Evolutionary conservation across 2,888 invertebrate species (phyloP).

Genomic region (Odiellus spinosus): DNA sequence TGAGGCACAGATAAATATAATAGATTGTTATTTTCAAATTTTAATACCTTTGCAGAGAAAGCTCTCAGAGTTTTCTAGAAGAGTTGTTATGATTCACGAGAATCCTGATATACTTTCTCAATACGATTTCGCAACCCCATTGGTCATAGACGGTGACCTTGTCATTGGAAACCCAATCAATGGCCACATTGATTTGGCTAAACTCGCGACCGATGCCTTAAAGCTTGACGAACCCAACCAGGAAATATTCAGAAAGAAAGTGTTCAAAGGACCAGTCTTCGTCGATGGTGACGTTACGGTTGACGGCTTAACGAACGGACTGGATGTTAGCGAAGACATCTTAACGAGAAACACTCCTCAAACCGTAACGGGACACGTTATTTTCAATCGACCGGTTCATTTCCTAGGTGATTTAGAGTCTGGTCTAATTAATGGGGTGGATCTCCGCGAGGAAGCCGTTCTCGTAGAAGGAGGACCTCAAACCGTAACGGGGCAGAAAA

Average conservation of each 20-base stretch:
- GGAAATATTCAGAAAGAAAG: conserved; percentile 2
- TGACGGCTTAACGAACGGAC: conserved; percentile 4
- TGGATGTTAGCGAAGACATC: conserved; percentile 3
- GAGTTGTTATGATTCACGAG: too few species aligned
- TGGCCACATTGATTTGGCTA: not conserved
- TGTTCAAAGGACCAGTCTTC: conserved; percentile 2
- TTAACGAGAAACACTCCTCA: conserved; percentile 3
- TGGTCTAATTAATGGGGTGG: conserved; percentile 3
- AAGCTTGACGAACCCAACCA: not conserved
- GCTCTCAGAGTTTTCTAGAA: too few species aligned
- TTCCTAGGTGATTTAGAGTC: conserved; percentile 1
- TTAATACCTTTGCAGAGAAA: too few species aligned
- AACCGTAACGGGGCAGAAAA: not conserved
- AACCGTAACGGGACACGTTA: conserved; percentile 2
- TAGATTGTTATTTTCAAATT: too few species aligned
- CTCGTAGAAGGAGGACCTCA: conserved; percentile 1
- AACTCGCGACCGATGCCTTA: too few species aligned
- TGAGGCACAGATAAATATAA: too few species aligned
- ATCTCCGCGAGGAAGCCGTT: conserved; percentile 3
- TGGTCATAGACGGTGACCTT: not conserved
- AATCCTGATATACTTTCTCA: too few species aligned
- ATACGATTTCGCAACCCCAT: not conserved
- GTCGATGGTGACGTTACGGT: not conserved
- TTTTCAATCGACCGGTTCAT: not conserved
- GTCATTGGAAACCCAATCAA: not conserved